Base-by-base conservation (phyloP, 2,888 invertebrate genomes). In the Tinea pellionella region DNA sequence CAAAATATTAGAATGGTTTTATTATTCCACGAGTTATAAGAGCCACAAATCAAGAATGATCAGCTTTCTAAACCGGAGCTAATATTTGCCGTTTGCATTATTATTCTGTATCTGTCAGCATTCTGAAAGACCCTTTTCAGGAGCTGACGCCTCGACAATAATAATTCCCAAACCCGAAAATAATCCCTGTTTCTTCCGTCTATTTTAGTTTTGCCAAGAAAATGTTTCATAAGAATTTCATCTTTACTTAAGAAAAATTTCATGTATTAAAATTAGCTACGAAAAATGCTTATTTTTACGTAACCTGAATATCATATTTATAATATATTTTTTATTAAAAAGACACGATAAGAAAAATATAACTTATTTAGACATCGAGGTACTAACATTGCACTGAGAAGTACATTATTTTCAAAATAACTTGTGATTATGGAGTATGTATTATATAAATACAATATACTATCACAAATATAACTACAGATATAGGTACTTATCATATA, bases 91-190 rank as follows among this genome's bases (percentile, higher is more conserved):
- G n/a, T n/a, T n/a, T 19, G 24, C 55, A 55, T 55, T 55, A 18
- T 18, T 55, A 55, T 55, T 55, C 55, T 19, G n/a, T 24, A 2
- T 55, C 19, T 55, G 55, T 55, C 55, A 55, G 55, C 55, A 29
- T 55, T 19, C 55, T 29, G 55, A 47, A 47, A 18, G 47, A 55
- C 55, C 55, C 55, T 55, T 55, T 55, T 55, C 55, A 55, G 19
- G 11, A 24, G 55, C 55, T 55, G 55, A 55, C 55, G 55, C 55
- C 29, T 55, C 19, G 18, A 24, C 55, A 55, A 55, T 55, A 55
- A 55, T 55, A 55, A 55, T 55, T 55, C 24, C 19, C 18, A 18
- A 19, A 19, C 55, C 29, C 18, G 29, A 55, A 55, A 55, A 55
- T 55, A 55, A 55, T 55, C 55, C 55, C 29, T 19, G 4, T 55